These are phyloP conservation scores for Chrysotoxum bicinctum DNA, from an alignment of 2,888 invertebrate genomes.

Conservation along the genomic window DNA sequence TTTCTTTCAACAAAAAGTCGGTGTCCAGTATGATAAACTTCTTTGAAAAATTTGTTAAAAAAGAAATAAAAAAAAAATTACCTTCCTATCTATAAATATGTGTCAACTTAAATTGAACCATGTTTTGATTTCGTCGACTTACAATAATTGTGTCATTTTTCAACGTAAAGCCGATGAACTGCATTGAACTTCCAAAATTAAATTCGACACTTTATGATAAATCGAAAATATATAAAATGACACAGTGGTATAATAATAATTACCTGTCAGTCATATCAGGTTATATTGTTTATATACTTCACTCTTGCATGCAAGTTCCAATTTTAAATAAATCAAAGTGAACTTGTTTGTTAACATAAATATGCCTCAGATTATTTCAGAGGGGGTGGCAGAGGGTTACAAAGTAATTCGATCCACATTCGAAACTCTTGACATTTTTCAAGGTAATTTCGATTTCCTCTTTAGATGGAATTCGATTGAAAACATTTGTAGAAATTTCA, in stretches of 20 bases:
- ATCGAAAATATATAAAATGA: not conserved
- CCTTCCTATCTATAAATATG: not conserved
- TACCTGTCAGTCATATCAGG: not conserved
- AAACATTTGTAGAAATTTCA: not conserved
- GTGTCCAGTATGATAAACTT: constrained; percentile 23
- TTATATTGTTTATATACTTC: not conserved
- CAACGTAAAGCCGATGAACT: constrained; percentile 2
- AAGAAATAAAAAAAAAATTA: not conserved
- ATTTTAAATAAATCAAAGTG: not conserved
- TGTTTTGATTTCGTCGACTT: too few species aligned
- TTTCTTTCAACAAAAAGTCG: not conserved
- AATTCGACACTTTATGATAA: not conserved
- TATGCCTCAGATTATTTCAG: not conserved
- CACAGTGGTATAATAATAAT: not conserved
- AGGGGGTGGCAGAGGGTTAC: not conserved
- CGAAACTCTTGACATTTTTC: not conserved
- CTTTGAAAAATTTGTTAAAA: not conserved
- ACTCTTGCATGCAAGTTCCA: not conserved
- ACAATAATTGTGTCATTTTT: not conserved
- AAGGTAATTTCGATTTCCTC: constrained; percentile 46
- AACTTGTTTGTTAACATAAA: not conserved
- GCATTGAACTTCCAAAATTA: not conserved
- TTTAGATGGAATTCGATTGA: not conserved
- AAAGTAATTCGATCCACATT: constrained; percentile 32
- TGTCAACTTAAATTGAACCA: not conserved